Evolutionary conservation across 2,113 vertebrate genomes (phyloP), one percentile per base, ranked within the genome.

Genomic region (Oreochromis aureus): DNA sequence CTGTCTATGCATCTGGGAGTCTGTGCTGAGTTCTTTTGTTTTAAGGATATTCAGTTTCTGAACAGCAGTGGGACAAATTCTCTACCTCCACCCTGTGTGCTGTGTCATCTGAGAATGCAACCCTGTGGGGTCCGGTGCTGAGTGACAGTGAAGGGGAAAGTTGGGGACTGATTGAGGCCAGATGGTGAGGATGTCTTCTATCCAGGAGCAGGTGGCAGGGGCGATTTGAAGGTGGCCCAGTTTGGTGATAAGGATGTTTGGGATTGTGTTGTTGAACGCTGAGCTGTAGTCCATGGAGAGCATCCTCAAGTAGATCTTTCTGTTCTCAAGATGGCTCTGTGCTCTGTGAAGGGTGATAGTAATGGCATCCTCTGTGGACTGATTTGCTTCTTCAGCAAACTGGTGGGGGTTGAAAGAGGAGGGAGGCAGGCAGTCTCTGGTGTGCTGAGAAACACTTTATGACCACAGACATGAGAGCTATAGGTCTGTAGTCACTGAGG

Each of bases 191-290:
- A 41, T 5, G 11, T 41, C 5, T 41, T 12, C 1, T 27, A 18
- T 2, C 58, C 15, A 32, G 58, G 27, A 61, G 27, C 15, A 32
- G 15, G 58, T 61, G 58, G 27, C 32, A 18, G 58, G 1, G 55
- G 53, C 27, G 27, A 16, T 59, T 32, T 30, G 27, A 32, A 59
- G 0, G 5, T 0, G 3, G 56, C 27, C 27, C 59, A 11, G 30
- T 63, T 63, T 36, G 59, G 18, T 63, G 59, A 63, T 36, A 0
- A 36, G 32, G 59, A 63, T 63, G 6, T 63, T 36, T 63, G 32
- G 59, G 6, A 63, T 63, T 63, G 59, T 36, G 59, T 36, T 63
- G 18, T 32, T 63, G 59, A 63, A 63, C 5, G 2, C 32, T n/a
- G 11, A 36, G 32, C 18, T 63, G 59, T 36, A 36, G 59, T 63